These are phyloP conservation scores for Idaea straminata DNA, from an alignment of 2,888 invertebrate species.

Conservation along the genomic window DNA sequence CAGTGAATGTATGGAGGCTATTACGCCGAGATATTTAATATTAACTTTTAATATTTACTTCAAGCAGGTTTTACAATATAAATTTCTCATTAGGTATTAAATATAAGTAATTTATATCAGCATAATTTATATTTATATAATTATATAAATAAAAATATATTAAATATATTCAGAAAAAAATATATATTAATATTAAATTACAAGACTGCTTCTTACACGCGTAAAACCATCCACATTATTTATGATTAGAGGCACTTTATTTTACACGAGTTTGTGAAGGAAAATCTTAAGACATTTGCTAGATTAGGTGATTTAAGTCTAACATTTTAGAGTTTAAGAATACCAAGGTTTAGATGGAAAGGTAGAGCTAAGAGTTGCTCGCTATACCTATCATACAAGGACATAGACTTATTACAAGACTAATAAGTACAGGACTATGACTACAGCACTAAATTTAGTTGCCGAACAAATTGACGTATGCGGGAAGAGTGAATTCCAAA, in stretches of 20 bases:
- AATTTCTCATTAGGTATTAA: no score
- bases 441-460: no score
- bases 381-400: neutral
- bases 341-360: neutral
- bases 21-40: neutral
- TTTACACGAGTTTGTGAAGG: neutral
- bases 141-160: no score
- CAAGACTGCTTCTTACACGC: neutral
- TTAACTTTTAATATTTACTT: neutral
- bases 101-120: no score
- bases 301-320: neutral
- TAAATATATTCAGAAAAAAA: neutral
- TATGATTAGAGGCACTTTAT: neutral
- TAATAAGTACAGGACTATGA: no score
- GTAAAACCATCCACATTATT: neutral
- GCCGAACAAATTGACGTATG: no score
- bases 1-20: conserved; percentile 54
- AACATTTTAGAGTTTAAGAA: neutral
- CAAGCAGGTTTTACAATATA: neutral
- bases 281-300: neutral
- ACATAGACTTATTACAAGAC: no score
- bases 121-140: no score
- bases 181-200: neutral
- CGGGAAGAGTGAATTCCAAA: no score
- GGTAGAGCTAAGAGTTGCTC: neutral